phyloP scores from a whole-genome alignment of 2,888 invertebrate genomes.

The Cybosia mesomella region DNA sequence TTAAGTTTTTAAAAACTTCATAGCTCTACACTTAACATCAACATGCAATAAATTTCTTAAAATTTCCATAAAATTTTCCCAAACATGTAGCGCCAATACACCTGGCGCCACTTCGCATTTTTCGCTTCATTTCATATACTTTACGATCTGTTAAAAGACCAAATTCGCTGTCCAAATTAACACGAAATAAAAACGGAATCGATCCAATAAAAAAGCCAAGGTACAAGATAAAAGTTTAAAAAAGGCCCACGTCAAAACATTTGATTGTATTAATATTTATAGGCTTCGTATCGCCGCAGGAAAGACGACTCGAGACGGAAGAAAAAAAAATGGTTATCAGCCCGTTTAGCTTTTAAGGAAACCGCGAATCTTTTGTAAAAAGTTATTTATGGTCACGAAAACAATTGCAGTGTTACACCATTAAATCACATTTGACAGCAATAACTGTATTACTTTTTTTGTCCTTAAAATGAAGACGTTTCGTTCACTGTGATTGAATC shows the following conservation, averaged over 20 bases:
- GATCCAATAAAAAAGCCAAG: constrained; percentile 84
- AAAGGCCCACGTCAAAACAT: constrained; percentile 87
- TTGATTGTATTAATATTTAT: constrained; percentile 88
- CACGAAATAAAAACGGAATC: constrained; percentile 86
- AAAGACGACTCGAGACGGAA: constrained; percentile 70
- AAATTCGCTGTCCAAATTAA: constrained; percentile 87
- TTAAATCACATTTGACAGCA: constrained; percentile 85
- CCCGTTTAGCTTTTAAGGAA: constrained; percentile 86
- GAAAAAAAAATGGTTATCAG: constrained; percentile 86
- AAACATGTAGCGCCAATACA: constrained; percentile 63
- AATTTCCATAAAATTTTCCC: constrained; percentile 38
- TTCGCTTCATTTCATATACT: constrained; percentile 69
- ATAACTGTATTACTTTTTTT: constrained; percentile 83
- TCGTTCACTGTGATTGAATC: constrained; percentile 65
- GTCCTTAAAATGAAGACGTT: constrained; percentile 77
- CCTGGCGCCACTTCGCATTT: constrained; percentile 73
- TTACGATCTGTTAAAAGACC: constrained; percentile 88
- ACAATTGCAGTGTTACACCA: constrained; percentile 85
- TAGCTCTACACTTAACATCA: background rate
- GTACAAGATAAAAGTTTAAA: constrained; percentile 85
- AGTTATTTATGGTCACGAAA: constrained; percentile 84
- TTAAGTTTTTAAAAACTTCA: background rate
- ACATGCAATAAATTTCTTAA: constrained; percentile 12
- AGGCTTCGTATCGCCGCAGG: constrained; percentile 82
- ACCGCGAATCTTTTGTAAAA: constrained; percentile 85